phyloP scores from a whole-genome alignment of 1,140 invertebrate genomes.

The Temnothorax longispinosus region DNA sequence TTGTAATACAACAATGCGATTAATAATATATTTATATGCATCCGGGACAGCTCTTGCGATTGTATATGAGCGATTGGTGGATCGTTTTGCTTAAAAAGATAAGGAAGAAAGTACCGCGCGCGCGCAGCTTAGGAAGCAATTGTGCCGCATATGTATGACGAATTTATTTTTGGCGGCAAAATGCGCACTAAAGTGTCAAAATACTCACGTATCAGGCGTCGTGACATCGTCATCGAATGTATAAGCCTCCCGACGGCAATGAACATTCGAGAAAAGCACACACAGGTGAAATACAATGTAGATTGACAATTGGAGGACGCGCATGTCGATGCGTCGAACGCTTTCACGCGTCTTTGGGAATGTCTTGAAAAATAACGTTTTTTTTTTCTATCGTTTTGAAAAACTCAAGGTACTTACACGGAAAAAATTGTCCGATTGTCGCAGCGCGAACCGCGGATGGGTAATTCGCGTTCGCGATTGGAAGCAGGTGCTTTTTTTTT shows the following conservation, averaged over 20 bases:
- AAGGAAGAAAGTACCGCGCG: background rate
- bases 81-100: background rate
- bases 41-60: background rate
- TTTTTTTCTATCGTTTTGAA: too few species aligned
- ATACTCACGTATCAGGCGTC: constrained; percentile 21
- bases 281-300: too few species aligned
- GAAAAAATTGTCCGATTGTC: too few species aligned
- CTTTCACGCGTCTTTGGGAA: too few species aligned
- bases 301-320: too few species aligned
- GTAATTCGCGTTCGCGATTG: too few species aligned
- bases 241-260: constrained; percentile 10
- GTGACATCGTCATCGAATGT: background rate
- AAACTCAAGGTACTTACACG: too few species aligned
- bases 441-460: too few species aligned
- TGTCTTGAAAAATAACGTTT: too few species aligned
- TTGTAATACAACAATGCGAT: background rate
- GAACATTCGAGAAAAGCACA: background rate
- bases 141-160: background rate
- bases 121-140: background rate
- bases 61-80: background rate
- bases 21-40: background rate
- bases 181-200: background rate
- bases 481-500: too few species aligned
- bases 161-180: background rate
- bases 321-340: too few species aligned